Conservation (phyloP, 2,113 vertebrate species). For the Gasterosteus aculeatus region DNA sequence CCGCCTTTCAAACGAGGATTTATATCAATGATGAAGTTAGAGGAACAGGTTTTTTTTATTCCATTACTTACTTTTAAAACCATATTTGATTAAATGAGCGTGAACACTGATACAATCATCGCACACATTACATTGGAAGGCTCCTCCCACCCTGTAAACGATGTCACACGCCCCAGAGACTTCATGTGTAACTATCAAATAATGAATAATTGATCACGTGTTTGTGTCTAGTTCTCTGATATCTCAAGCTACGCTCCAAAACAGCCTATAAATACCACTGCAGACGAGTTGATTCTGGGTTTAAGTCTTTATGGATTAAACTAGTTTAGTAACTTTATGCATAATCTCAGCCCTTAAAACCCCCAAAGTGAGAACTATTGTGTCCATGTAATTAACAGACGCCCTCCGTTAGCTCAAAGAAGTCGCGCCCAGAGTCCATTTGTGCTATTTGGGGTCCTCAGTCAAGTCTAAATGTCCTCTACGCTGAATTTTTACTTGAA, state of each 20-base stretch:
- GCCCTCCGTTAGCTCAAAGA: conserved; percentile 49
- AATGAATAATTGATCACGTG: not conserved
- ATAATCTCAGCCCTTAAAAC: not conserved
- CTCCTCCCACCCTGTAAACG: not conserved
- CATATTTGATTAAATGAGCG: not conserved
- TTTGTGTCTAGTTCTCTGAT: not conserved
- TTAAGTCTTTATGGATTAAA: not conserved
- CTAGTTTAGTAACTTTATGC: not conserved
- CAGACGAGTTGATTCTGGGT: not conserved
- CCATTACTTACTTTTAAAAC: not conserved
- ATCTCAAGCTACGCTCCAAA: not conserved
- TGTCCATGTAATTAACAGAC: conserved; percentile 5
- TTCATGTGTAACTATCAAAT: not conserved
- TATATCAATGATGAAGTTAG: not conserved
- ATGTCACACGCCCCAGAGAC: not conserved
- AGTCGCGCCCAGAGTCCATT: conserved; percentile 43
- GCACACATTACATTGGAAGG: not conserved
- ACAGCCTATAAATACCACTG: not conserved
- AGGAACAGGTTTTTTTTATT: conserved; percentile 9
- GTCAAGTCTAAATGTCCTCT: conserved; percentile 50
- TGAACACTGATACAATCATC: not conserved
- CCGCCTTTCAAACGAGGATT: conserved; percentile 11
- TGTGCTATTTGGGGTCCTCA: conserved; percentile 51
- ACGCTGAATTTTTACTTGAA: conserved; percentile 45
- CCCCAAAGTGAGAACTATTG: not conserved